Conservation (phyloP, 2,888 invertebrate species). For the Cataglyphis cursor region DNA sequence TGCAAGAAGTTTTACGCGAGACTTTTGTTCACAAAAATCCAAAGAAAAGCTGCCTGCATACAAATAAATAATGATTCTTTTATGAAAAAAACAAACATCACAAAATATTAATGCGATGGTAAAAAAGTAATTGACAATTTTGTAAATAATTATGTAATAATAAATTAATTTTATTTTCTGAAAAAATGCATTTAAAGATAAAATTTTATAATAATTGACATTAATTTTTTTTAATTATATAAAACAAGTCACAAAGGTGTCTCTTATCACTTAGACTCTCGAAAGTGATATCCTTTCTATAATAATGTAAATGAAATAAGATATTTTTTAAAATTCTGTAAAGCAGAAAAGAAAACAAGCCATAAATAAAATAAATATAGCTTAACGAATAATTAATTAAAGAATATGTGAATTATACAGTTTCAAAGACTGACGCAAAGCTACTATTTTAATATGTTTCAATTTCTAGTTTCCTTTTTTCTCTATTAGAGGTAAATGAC, state of each 20-base stretch:
- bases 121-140: conserved; percentile 4
- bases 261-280: conserved; percentile 10
- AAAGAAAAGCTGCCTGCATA: conserved; percentile 52
- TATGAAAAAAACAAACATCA: conserved; percentile 23
- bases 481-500: too few species aligned
- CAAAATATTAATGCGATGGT: background rate
- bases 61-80: conserved; percentile 5
- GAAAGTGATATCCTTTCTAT: conserved; percentile 26
- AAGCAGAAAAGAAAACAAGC: conserved; percentile 7
- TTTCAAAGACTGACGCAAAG: conserved; percentile 56
- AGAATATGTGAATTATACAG: conserved; percentile 25
- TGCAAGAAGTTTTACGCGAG: conserved; percentile 53
- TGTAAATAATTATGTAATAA: background rate
- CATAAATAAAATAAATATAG: conserved; percentile 33
- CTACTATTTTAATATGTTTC: conserved; percentile 44
- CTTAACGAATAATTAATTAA: background rate
- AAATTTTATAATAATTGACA: background rate
- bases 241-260: background rate
- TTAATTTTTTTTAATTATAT: conserved; percentile 4
- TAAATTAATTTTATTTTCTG: background rate
- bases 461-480: conserved; percentile 21
- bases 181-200: background rate
- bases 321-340: conserved; percentile 21
- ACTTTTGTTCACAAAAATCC: conserved; percentile 59
- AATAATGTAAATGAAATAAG: conserved; percentile 7